A percentile compares a stretch with the other conserved stretches of the same genome.
Evolutionary conservation across 1,140 invertebrate genomes (phyloP).

Genomic region (Sogatella furcifera): DNA sequence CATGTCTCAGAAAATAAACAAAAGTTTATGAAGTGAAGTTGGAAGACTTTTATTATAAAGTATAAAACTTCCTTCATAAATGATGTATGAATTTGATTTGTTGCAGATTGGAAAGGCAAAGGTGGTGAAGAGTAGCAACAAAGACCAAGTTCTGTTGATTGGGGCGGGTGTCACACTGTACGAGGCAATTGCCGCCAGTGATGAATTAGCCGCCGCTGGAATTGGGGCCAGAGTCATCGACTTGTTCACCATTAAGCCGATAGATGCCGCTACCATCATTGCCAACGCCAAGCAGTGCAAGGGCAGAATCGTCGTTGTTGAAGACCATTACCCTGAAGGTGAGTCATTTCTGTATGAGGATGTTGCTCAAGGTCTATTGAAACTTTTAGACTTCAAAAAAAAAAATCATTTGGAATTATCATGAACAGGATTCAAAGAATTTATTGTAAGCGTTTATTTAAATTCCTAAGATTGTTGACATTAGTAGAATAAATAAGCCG

Average conservation of each 20-base stretch:
- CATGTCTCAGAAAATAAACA: no score
- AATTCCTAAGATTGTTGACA: no score
- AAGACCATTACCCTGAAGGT: slow-evolving; percentile 95
- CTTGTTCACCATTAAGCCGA: slow-evolving; percentile 91
- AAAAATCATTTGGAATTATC: no score
- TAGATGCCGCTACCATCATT: slow-evolving; percentile 71
- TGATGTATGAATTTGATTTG: background rate
- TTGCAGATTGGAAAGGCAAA: slow-evolving; percentile 60
- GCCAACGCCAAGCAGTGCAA: slow-evolving; percentile 67
- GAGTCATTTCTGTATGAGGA: background rate
- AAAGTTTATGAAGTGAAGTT: no score
- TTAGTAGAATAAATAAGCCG: no score
- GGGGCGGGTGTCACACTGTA: slow-evolving; percentile 88
- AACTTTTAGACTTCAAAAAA: no score
- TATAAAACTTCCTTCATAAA: no score
- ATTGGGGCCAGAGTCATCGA: slow-evolving; percentile 75
- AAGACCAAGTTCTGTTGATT: slow-evolving; percentile 77
- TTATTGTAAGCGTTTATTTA: no score
- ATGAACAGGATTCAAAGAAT: no score
- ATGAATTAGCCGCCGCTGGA: slow-evolving; percentile 54
- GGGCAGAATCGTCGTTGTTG: slow-evolving; percentile 81
- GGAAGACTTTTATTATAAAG: no score
- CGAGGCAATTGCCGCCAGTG: slow-evolving; percentile 80
- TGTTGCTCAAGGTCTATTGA: no score
- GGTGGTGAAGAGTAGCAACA: slow-evolving; percentile 58